Conservation (phyloP, 2,888 invertebrate genomes). For the Malacosoma neustria region DNA sequence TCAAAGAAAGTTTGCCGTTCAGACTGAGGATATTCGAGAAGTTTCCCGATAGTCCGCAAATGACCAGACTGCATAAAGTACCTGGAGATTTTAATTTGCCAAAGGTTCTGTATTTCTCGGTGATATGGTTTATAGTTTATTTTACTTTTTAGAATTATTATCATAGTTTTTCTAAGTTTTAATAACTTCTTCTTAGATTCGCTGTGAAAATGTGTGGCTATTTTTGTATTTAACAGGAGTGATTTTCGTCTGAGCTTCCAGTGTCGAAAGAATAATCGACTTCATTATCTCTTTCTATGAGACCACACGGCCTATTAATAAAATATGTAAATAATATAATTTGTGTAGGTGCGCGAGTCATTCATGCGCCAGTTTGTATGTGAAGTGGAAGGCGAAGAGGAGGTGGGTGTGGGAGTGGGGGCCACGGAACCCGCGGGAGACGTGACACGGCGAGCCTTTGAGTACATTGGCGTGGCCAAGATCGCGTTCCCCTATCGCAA, state of each 20-base stretch:
- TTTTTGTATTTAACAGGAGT: no score
- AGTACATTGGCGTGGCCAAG: constrained; percentile 56
- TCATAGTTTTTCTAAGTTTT: no score
- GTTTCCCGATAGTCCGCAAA: constrained; percentile 98
- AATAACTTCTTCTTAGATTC: no score
- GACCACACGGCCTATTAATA: no score
- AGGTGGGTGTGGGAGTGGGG: constrained; percentile 45
- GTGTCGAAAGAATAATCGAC: no score
- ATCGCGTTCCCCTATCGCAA: constrained; percentile 81
- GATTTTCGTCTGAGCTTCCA: no score
- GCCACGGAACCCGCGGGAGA: constrained; percentile 25
- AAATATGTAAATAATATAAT: no score
- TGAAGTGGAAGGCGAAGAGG: constrained; percentile 89
- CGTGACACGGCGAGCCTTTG: constrained; percentile 49
- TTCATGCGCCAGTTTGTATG: constrained; percentile 98
- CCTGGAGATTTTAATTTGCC: constrained; percentile 94
- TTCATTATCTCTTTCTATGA: no score
- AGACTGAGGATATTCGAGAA: constrained; percentile 97
- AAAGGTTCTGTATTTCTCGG: constrained; percentile 72
- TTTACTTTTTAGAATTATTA: no score
- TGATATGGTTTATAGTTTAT: not conserved
- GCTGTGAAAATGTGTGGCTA: no score
- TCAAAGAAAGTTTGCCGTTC: constrained; percentile 97
- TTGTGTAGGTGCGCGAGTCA: constrained; percentile 97
- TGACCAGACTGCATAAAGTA: constrained; percentile 96